phyloP scores from a whole-genome alignment of 2,888 invertebrate species.

The Metopia argyrocephala region DNA sequence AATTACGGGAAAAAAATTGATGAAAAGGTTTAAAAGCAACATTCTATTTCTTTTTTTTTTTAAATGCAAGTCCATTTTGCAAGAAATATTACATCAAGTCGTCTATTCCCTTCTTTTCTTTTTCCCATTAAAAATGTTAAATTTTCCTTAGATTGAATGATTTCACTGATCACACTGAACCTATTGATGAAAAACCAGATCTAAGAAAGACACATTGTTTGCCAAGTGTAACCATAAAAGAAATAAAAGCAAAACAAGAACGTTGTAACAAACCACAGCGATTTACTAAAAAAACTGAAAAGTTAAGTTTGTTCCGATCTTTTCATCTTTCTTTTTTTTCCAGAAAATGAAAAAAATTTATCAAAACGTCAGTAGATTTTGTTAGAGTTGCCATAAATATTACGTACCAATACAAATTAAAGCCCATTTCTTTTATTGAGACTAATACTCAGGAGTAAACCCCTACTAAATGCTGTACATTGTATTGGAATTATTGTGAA shows the following conservation, averaged over 20 bases:
- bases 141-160: conserved; percentile 71
- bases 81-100: conserved; percentile 60
- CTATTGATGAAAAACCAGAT: conserved; percentile 72
- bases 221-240: conserved; percentile 66
- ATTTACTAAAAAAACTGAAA: conserved; percentile 61
- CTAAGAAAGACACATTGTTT: conserved; percentile 57
- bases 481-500: too few relatives aligned
- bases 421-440: too few relatives aligned
- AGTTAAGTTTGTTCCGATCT: conserved; percentile 6
- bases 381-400: too few relatives aligned
- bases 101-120: conserved; percentile 15
- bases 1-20: conserved; percentile 14
- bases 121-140: conserved; percentile 45
- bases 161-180: conserved; percentile 74
- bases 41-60: background rate
- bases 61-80: conserved; percentile 33
- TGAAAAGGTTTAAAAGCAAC: background rate
- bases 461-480: too few relatives aligned
- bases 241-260: conserved; percentile 58
- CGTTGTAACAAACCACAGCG: conserved; percentile 66
- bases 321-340: conserved; percentile 15
- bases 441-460: too few relatives aligned
- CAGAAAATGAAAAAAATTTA: conserved; percentile 42
- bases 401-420: too few relatives aligned
- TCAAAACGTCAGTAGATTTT: too few relatives aligned